Base-by-base conservation (phyloP, 2,797 vertebrate species). In the Harpagifer antarcticus region DNA sequence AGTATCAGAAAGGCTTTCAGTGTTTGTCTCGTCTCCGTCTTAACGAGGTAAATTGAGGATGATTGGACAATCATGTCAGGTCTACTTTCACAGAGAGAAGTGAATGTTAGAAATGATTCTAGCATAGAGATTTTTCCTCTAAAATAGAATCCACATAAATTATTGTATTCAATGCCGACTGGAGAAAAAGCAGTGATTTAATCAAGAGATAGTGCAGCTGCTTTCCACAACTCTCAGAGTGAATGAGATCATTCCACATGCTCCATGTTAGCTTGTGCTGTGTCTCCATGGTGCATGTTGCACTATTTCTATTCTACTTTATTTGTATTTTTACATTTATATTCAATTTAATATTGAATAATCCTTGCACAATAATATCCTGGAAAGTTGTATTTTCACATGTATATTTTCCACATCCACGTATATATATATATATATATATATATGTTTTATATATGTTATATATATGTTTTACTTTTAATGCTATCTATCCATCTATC, bases 121-220 rank as follows among this genome's bases (percentile, higher is more conserved):
- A 49, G 23, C 6, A 0, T 47, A 67, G 33, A 45, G 15, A 43
- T 74, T 40, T 71, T 64, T 19, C 2, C 63, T 17, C 13, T 7
- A 5, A 58, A 65, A 54, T 37, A 20, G 19, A 71, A 61, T 59
- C 27, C n/a, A 16, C 20, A 17, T 72, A 52, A 52, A 65, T 37
- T 44, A 19, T 61, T 74, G 72, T 47, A 54, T 56, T 48, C 68
- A 33, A 23, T 11, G 44, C 45, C 3, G 44, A 27, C 60, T 54
- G 23, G 53, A 48, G 76, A 76, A 79, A 73, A 72, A 23, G 64
- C 42, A 49, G 44, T 1, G 74, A 83, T 82, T 81, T 57, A 78
- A 76, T 85, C 65, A 68, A n/a, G 54, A 81, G 75, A 78, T 58
- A 68, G 63, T 37, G 59, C 42, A 57, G 76, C 56, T 74, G 66